A percentile compares a stretch with the other conserved stretches of the same genome.
These are phyloP conservation scores for Gisinianus flammeolus DNA, from an alignment of 2,888 invertebrate species.

Conservation along the genomic window DNA sequence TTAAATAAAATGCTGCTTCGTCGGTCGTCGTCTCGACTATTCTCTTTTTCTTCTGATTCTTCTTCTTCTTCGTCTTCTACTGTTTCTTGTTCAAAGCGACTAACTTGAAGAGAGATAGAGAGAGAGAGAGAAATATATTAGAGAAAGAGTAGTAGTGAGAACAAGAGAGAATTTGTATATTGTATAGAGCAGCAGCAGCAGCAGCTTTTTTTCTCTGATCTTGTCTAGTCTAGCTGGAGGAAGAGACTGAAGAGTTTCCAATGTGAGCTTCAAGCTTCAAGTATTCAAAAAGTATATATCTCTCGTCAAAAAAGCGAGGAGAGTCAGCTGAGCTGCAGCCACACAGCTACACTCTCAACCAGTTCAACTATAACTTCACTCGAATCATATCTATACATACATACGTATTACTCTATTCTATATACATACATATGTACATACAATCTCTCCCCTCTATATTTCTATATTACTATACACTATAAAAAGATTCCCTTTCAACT, in stretches of 20 bases:
- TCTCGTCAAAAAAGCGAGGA: not conserved
- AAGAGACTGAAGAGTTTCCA: conserved; percentile 8
- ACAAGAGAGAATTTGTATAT: not conserved
- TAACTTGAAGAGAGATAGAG: too few relatives aligned
- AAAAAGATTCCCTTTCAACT: too few relatives aligned
- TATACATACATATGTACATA: too few relatives aligned
- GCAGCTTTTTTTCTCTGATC: conserved; percentile 1
- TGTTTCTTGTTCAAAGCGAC: not conserved
- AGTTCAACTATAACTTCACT: too few relatives aligned
- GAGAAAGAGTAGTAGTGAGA: too few relatives aligned
- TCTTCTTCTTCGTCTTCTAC: not conserved
- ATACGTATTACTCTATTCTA: too few relatives aligned
- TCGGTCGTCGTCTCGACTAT: too few relatives aligned
- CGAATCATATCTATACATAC: too few relatives aligned
- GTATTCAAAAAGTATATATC: not conserved
- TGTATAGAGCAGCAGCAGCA: not conserved
- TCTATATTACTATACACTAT: too few relatives aligned
- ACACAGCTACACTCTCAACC: not conserved
- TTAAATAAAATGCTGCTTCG: too few relatives aligned
- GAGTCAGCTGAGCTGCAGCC: not conserved
- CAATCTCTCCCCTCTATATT: too few relatives aligned
- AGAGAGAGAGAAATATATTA: not conserved
- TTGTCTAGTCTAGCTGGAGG: not conserved
- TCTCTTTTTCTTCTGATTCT: too few relatives aligned
- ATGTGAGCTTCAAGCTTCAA: not conserved